Base-by-base conservation (phyloP, 2,888 invertebrate species). In the Adela reaumurella region DNA sequence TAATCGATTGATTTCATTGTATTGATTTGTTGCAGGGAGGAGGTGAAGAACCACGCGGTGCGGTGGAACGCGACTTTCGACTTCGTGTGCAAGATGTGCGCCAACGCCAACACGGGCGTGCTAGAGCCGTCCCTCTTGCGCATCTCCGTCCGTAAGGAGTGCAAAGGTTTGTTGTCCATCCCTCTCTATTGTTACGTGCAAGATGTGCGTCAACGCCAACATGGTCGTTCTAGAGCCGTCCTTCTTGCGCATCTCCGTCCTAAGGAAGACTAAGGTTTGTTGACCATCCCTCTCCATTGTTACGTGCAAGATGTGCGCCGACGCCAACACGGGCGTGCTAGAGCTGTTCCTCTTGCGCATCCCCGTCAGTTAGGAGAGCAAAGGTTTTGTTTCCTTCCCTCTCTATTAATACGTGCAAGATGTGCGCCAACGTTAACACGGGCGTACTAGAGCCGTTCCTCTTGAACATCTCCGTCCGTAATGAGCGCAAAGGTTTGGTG, bases 251-350 rank as follows among this genome's bases (percentile, higher is more conserved):
- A 90, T 98, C 64, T 98, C 97, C 54, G 92, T 98, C 61, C n/a
- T n/a, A n/a, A 85, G 97, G 68, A 97, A 95, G 84, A n/a, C n/a
- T n/a, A n/a, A n/a, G n/a, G n/a, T n/a, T n/a, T n/a, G n/a, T n/a
- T n/a, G n/a, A n/a, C n/a, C n/a, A n/a, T n/a, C n/a, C n/a, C n/a
- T n/a, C n/a, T n/a, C n/a, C n/a, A n/a, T n/a, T n/a, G n/a, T n/a
- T n/a, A n/a, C n/a, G 55, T 97, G 96, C 83, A 96, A 97, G 80
- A 97, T 98, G 92, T 90, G 92, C 67, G 96, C 97, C 56, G 96
- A 94, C 79, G 93, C 94, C 44, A 91, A 90, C 61, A 97, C 96
- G 18, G 95, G 97, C 54, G 90, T 96, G 56, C 84, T 98, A 56
- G 97, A 98, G 77, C 90, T 92, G 48, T 96, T 97, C 74, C 83